Percentiles rank a stretch among this genome's conserved stretches.
Evolutionary conservation across 2,888 invertebrate genomes (phyloP).

Genomic region (Subacronicta megacephala): DNA sequence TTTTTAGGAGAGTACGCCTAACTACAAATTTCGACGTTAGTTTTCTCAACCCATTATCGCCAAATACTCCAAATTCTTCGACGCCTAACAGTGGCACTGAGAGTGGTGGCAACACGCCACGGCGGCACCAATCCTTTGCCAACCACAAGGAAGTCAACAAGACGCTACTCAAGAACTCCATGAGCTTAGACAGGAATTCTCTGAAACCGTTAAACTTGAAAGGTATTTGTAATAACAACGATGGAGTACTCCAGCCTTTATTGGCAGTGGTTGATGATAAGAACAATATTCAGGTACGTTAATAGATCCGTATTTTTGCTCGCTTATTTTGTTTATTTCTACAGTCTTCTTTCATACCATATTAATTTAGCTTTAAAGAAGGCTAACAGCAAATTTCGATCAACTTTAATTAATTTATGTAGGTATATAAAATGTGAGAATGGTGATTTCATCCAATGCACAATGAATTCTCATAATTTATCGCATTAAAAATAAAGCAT

Average conservation of each 20-base stretch:
- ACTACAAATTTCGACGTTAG: conserved; percentile 85
- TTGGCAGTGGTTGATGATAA: conserved; percentile 84
- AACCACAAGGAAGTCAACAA: conserved; percentile 70
- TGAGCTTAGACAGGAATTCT: conserved; percentile 79
- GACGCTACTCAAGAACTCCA: conserved; percentile 69
- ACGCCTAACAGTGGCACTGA: conserved; percentile 61
- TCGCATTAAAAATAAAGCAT: too few species aligned
- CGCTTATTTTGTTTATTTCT: too few species aligned
- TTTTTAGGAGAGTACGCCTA: conserved; percentile 78
- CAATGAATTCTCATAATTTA: too few species aligned
- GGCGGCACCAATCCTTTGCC: conserved; percentile 77
- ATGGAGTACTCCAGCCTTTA: conserved; percentile 74
- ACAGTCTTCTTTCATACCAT: too few species aligned
- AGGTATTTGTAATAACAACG: conserved; percentile 79
- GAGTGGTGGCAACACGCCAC: conserved; percentile 69
- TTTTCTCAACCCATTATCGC: conserved; percentile 73
- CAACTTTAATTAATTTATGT: too few species aligned
- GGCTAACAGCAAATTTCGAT: too few species aligned
- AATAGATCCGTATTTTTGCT: too few species aligned
- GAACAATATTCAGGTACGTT: conserved; percentile 82
- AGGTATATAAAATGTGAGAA: too few species aligned
- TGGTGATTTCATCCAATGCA: too few species aligned
- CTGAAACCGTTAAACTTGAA: conserved; percentile 82
- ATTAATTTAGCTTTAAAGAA: too few species aligned
- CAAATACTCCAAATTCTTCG: conserved; percentile 67